Base-by-base conservation (phyloP, 2,797 vertebrate species). In the Microchirus variegatus region DNA sequence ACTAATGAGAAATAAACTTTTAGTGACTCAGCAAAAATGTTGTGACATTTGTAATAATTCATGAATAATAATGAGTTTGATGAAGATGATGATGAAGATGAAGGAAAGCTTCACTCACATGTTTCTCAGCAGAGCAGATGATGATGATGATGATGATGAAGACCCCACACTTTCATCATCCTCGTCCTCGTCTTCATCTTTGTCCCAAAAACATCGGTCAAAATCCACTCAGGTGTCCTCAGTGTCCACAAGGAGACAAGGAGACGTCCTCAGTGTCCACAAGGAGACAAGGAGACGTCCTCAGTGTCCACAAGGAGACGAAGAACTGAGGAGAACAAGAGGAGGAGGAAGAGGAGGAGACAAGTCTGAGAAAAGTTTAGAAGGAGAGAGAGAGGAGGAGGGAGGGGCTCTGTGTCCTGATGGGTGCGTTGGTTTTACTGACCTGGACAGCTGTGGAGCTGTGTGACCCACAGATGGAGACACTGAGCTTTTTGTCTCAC, bases 31-130 rank as follows among this genome's bases (percentile, higher is more conserved):
- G 22, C 22, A 22, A n/a, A n/a, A n/a, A n/a, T n/a, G n/a, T n/a
- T n/a, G n/a, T n/a, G n/a, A n/a, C n/a, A n/a, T n/a, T n/a, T n/a
- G n/a, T n/a, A n/a, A 22, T 22, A 22, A 22, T 22, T 22, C 3
- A 22, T 22, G 5, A 22, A 22, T 22, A 22, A 22, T 22, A 22
- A n/a, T n/a, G n/a, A n/a, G n/a, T n/a, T n/a, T n/a, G n/a, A n/a
- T n/a, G n/a, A 31, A 6, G 31, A 31, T 31, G 31, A 31, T 26
- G 26, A 31, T 31, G 38, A 14, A 11, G 3, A 11, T 13, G 41
- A 41, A 41, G 40, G 4, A 14, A 19, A 10, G 17, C 10, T 13
- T 46, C 6, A 91, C 92, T 93, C 77, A 93, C 92, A 91, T 93
- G 73, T 65, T 31, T 80, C 41, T 67, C 87, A 91, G 18, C 88